Evolutionary conservation across 2,113 vertebrate genomes (phyloP).

Genomic region (Pogona vitticeps): DNA sequence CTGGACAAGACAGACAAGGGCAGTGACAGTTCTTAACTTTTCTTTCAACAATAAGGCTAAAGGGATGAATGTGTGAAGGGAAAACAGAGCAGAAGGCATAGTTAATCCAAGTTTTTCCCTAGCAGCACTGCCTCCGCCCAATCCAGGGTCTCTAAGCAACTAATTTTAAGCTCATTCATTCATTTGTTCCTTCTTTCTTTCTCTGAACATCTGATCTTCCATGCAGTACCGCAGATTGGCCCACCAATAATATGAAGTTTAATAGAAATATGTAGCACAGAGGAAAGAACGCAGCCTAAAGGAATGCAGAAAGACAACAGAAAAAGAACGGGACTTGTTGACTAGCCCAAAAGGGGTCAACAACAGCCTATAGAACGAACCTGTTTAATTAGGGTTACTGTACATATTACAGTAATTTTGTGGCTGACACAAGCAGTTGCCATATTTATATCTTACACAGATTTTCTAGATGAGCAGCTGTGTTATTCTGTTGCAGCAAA

Average conservation of each 20-base stretch:
- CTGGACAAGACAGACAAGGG: not conserved
- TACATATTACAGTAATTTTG: not conserved
- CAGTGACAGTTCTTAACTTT: not conserved
- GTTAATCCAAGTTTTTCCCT: not conserved
- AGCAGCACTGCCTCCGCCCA: not conserved
- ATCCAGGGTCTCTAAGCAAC: no score
- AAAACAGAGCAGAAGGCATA: not conserved
- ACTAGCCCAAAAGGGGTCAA: not conserved
- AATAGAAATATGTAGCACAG: not conserved
- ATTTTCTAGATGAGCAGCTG: no score
- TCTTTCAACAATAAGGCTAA: not conserved
- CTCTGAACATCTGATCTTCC: not conserved
- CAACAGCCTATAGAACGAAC: not conserved
- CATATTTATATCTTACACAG: not conserved
- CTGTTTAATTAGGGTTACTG: not conserved
- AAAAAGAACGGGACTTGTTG: no score
- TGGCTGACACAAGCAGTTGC: not conserved
- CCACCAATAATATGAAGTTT: not conserved
- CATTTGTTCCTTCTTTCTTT: not conserved
- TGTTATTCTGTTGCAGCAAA: no score
- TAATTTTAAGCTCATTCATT: no score
- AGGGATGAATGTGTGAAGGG: not conserved
- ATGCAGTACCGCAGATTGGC: not conserved
- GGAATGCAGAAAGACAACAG: not conserved
- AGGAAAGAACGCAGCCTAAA: not conserved